phyloP scores from a whole-genome alignment of 2,113 vertebrate species.

The Uria lomvia region DNA sequence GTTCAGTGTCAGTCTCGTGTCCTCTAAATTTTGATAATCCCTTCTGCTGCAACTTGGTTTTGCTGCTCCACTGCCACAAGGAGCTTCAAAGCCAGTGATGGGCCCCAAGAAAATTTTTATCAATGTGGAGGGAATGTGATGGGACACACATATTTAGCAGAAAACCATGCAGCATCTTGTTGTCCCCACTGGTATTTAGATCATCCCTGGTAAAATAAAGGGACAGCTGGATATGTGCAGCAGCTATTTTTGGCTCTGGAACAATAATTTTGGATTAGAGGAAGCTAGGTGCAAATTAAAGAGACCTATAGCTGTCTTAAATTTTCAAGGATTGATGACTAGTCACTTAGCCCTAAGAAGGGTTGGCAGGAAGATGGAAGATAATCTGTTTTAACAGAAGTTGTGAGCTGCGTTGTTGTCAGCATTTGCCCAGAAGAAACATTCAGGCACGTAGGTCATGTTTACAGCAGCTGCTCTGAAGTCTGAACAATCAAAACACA shows the following conservation, averaged over 20 bases:
- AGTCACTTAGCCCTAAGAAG: neutral
- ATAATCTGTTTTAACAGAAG: neutral
- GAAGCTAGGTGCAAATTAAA: constrained; percentile 14
- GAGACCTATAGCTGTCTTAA: neutral
- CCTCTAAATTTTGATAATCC: neutral
- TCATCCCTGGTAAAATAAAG: neutral
- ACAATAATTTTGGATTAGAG: constrained; percentile 24
- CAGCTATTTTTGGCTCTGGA: constrained; percentile 9
- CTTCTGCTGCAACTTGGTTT: neutral
- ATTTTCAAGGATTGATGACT: neutral
- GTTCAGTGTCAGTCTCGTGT: neutral
- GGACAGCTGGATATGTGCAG: constrained; percentile 5
- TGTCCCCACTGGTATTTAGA: neutral
- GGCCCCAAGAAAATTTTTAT: neutral
- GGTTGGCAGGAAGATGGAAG: neutral
- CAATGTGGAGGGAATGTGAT: neutral
- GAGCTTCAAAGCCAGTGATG: neutral
- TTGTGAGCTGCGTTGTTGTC: neutral
- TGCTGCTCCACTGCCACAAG: neutral
- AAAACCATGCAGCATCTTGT: neutral
- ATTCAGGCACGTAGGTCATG: neutral
- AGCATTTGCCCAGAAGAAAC: constrained; percentile 18
- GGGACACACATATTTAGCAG: neutral
- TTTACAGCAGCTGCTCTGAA: constrained; percentile 35
- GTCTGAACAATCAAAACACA: constrained; percentile 1